Conservation (phyloP, 2,113 vertebrate genomes). For the Circaetus gallicus region DNA sequence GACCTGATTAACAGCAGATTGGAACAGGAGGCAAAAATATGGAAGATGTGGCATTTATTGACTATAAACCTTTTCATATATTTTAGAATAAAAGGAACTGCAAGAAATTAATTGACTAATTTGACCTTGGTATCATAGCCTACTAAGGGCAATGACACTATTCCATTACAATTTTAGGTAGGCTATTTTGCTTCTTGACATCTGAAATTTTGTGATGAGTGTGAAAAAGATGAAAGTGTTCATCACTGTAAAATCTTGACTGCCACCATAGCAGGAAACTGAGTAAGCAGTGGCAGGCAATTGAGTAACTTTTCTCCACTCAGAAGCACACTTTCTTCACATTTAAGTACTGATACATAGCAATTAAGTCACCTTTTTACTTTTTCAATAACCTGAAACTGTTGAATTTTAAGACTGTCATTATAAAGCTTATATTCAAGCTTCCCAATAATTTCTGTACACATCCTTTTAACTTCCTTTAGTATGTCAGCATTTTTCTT, state of each 20-base stretch:
- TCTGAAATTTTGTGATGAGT: background rate
- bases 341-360: background rate
- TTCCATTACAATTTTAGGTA: background rate
- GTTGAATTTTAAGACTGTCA: background rate
- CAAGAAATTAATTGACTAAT: background rate
- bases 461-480: background rate
- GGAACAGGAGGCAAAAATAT: background rate
- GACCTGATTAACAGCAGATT: background rate
- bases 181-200: background rate
- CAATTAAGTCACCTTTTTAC: fast-evolving
- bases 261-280: background rate
- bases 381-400: background rate
- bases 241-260: background rate
- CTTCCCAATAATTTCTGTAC: background rate
- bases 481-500: background rate
- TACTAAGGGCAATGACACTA: background rate
- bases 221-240: background rate
- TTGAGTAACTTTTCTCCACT: background rate
- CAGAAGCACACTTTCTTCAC: background rate
- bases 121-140: background rate
- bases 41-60: background rate
- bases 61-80: background rate
- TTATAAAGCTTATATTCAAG: background rate
- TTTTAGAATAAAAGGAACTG: background rate
- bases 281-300: background rate